Evolutionary conservation across 2,113 vertebrate genomes (phyloP).

Genomic region (Pelecanoides urinatrix): DNA sequence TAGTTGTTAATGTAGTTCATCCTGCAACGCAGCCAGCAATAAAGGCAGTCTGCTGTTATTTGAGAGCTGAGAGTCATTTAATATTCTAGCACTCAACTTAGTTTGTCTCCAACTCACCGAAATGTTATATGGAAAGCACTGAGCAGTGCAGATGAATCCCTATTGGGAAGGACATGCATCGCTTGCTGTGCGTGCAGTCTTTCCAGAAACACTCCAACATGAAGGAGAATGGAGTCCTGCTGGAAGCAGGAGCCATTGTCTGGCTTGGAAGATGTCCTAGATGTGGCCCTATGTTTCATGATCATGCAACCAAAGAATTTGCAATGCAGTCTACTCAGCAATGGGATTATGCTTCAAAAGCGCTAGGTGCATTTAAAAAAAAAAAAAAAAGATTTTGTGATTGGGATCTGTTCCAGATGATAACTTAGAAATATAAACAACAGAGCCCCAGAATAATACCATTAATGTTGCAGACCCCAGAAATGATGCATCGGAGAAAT

Average conservation of each 20-base stretch:
- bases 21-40: constrained; percentile 13
- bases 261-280: constrained; percentile 33
- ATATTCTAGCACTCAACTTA: constrained; percentile 19
- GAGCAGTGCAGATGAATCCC: background rate
- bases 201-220: background rate
- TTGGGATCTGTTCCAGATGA: background rate
- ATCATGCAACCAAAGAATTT: background rate
- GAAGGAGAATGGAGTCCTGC: background rate
- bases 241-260: constrained; percentile 44
- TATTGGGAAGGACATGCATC: background rate
- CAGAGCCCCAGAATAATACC: background rate
- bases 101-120: constrained; percentile 19
- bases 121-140: background rate
- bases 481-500: background rate
- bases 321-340: background rate
- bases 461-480: background rate
- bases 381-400: fast-evolving
- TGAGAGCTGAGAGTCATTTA: background rate
- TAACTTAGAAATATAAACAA: background rate
- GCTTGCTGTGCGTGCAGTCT: background rate
- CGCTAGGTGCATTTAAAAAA: fast-evolving
- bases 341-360: background rate
- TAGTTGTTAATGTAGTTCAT: background rate
- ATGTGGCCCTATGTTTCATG: background rate
- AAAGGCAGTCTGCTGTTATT: background rate